Evolutionary conservation across 2,113 vertebrate genomes (phyloP).

Genomic region (Spizaetus ornatus): DNA sequence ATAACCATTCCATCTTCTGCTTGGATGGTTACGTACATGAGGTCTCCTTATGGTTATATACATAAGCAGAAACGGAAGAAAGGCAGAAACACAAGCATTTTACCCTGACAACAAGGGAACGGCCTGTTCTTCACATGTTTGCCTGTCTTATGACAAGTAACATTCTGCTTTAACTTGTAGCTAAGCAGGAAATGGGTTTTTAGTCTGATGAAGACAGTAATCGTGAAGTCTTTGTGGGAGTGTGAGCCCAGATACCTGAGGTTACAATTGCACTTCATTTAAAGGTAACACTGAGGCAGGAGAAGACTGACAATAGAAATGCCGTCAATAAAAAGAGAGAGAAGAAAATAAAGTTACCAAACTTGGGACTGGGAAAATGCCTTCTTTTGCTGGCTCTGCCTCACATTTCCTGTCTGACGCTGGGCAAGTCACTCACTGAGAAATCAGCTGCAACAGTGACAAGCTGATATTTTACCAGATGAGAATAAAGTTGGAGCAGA

Average conservation of each 20-base stretch:
- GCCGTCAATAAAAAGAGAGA: background rate
- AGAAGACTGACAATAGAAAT: background rate
- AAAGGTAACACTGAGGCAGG: background rate
- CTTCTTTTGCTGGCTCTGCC: background rate
- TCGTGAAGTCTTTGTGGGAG: background rate
- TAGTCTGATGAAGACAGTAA: background rate
- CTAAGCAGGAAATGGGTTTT: background rate
- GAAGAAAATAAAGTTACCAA: background rate
- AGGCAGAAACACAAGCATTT: background rate
- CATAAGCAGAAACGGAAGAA: background rate
- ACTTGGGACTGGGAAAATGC: background rate
- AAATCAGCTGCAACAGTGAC: background rate
- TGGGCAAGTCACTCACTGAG: background rate
- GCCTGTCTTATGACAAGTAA: background rate
- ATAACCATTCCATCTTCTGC: background rate
- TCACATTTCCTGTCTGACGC: background rate
- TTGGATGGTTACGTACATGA: background rate
- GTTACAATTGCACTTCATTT: background rate
- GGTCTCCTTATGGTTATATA: background rate
- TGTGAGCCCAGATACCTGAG: background rate
- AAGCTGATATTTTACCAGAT: background rate
- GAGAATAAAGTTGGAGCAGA: background rate
- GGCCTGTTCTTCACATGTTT: background rate
- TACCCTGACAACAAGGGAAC: background rate
- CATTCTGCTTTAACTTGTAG: background rate